phyloP scores from a whole-genome alignment of 1,140 invertebrate genomes.

The Bombus picipes region DNA sequence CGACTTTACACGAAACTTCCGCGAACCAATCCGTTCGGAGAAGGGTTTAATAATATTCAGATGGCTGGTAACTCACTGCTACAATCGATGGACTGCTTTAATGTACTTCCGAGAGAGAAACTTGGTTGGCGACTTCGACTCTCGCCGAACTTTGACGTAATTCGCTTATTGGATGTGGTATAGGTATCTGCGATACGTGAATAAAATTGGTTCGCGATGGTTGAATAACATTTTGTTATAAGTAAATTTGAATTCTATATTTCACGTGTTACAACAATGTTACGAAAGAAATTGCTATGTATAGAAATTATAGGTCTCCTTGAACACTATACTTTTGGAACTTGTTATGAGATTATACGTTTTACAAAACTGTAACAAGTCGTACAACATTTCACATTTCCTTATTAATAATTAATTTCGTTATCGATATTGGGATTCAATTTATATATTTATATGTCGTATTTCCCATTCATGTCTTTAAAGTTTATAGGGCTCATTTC shows the following conservation, averaged over 20 bases:
- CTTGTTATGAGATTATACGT: no score
- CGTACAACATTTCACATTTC: no score
- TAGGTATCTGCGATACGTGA: neutral
- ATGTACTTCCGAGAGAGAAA: neutral
- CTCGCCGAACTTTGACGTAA: neutral
- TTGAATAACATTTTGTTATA: neutral
- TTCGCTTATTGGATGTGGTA: neutral
- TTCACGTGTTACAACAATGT: neutral
- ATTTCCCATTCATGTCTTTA: no score
- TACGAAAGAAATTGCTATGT: no score
- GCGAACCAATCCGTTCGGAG: neutral
- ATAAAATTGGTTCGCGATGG: neutral
- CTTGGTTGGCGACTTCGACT: neutral
- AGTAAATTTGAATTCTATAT: neutral
- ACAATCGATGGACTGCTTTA: neutral
- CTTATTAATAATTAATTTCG: no score
- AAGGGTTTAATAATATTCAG: slow-evolving; percentile 11
- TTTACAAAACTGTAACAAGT: no score
- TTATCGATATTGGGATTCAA: no score
- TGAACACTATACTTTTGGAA: no score
- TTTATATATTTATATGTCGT: no score
- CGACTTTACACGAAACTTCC: slow-evolving; percentile 8
- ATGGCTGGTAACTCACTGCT: neutral
- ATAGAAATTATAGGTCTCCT: no score
- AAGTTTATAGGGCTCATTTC: accelerated